Conservation (phyloP, 2,888 invertebrate species). For the Calameuta pallipes region DNA sequence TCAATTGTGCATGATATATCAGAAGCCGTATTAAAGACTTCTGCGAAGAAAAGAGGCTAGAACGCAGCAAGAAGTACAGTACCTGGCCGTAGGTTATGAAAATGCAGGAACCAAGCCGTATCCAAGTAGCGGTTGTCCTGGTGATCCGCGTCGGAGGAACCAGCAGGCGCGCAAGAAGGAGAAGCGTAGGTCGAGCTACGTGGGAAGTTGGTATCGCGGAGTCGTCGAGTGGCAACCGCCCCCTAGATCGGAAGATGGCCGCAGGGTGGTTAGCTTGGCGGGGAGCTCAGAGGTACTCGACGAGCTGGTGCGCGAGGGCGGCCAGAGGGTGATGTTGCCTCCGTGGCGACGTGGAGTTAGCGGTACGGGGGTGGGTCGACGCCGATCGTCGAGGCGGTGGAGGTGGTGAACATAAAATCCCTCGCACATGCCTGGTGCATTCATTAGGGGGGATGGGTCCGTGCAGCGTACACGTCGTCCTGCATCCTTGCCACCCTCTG, state of each 20-base stretch:
- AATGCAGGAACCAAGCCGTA: background rate
- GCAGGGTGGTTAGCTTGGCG: constrained; percentile 54
- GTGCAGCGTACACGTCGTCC: constrained; percentile 61
- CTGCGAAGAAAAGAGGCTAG: background rate
- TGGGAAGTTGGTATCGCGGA: constrained; percentile 39
- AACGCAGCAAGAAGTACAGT: background rate
- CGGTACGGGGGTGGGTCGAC: constrained; percentile 40
- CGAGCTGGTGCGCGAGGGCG: constrained; percentile 68
- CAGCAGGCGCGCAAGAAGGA: constrained; percentile 43
- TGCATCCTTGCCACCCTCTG: constrained; percentile 52
- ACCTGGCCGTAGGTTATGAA: background rate
- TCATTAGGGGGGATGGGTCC: constrained; percentile 65
- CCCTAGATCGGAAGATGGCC: constrained; percentile 25
- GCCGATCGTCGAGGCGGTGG: constrained; percentile 33
- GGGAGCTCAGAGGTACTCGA: constrained; percentile 56
- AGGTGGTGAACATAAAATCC: constrained; percentile 64
- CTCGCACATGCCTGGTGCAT: constrained; percentile 66
- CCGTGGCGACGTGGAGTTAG: constrained; percentile 35
- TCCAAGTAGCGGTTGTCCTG: background rate
- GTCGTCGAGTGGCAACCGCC: constrained; percentile 25
- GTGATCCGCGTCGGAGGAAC: background rate
- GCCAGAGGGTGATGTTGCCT: constrained; percentile 67
- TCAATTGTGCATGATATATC: background rate
- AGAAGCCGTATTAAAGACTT: background rate
- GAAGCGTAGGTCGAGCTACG: constrained; percentile 28